Percentiles rank a stretch among this genome's conserved stretches.
Conservation (phyloP, 2,888 invertebrate genomes). For the Gibbula magus region DNA sequence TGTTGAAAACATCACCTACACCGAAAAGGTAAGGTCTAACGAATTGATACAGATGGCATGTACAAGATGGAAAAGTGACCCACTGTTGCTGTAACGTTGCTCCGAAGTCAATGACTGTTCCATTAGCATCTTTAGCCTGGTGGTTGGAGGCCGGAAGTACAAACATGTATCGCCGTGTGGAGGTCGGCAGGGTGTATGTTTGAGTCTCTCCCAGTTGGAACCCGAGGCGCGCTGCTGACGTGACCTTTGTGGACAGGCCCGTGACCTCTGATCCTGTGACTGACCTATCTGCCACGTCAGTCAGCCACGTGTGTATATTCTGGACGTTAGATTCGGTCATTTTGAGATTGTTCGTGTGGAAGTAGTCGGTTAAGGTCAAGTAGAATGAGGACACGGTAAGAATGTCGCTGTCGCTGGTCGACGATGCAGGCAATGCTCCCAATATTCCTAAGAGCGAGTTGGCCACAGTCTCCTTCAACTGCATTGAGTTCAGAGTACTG, state of each 20-base stretch:
- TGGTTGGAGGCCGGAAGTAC: background rate
- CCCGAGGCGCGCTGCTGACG: background rate
- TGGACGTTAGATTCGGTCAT: background rate
- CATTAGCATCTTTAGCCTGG: background rate
- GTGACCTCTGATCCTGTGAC: background rate
- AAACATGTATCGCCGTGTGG: background rate
- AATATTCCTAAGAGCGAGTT: slow-evolving; percentile 4
- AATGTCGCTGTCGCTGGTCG: slow-evolving; percentile 10
- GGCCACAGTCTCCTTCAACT: background rate
- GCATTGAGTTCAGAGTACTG: background rate
- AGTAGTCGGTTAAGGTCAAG: background rate
- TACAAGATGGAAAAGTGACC: background rate
- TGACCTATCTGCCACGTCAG: background rate
- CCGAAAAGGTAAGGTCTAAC: no score
- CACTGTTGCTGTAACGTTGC: background rate
- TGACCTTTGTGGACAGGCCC: background rate
- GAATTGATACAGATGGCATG: no score
- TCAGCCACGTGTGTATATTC: background rate
- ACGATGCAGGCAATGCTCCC: background rate
- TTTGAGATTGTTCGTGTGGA: background rate
- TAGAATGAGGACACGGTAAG: background rate
- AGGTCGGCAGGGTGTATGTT: background rate
- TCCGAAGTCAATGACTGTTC: background rate
- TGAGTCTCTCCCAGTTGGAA: background rate
- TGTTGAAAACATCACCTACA: no score